phyloP scores from a whole-genome alignment of 2,888 invertebrate genomes.

The Tipula helvola region DNA sequence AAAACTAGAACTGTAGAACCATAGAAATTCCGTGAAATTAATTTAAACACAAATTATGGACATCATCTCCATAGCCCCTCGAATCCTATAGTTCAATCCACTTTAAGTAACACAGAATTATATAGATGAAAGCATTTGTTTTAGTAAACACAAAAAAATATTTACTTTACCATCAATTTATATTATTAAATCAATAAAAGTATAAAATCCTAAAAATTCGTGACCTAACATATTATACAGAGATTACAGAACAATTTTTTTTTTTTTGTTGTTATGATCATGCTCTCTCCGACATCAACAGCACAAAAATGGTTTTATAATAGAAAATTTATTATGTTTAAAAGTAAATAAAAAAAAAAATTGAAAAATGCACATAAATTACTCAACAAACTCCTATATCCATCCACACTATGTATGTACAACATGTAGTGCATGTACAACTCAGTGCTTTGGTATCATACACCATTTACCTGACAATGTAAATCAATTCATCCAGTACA shows the following conservation, averaged over 20 bases:
- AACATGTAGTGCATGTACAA: background rate
- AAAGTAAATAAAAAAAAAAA: background rate
- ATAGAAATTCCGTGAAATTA: no score
- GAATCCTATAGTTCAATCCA: no score
- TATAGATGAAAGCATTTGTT: background rate
- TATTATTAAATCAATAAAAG: background rate
- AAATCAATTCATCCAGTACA: background rate
- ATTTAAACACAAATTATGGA: no score
- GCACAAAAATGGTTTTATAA: background rate
- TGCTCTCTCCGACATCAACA: background rate
- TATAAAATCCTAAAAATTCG: background rate
- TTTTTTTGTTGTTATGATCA: background rate
- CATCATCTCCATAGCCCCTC: no score
- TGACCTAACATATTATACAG: background rate
- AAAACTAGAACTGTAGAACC: no score
- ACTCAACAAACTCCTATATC: background rate
- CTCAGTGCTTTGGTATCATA: background rate
- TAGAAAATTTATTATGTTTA: background rate
- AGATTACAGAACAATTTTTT: background rate
- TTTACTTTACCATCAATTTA: background rate
- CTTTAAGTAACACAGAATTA: no score
- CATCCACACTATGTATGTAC: background rate
- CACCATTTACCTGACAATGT: background rate
- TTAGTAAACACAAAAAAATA: background rate
- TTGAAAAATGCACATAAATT: background rate